These are phyloP conservation scores for Ephialtes manifestator DNA, from an alignment of 2,888 invertebrate species.

Conservation along the genomic window DNA sequence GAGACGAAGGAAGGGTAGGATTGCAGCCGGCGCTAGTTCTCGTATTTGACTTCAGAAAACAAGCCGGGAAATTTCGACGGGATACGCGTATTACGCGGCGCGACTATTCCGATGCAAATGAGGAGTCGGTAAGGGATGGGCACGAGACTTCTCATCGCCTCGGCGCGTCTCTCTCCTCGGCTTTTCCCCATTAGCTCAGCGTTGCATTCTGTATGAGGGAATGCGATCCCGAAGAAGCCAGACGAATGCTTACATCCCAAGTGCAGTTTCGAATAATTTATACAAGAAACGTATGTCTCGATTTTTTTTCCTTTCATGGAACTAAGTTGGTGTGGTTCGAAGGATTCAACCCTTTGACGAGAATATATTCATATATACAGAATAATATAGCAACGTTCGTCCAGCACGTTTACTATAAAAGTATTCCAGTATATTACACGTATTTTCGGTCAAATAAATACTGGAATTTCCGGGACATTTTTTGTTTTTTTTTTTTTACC, in stretches of 20 bases:
- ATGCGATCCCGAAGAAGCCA: slow-evolving; percentile 53
- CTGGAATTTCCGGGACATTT: too few species aligned
- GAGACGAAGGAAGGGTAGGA: slow-evolving; percentile 34
- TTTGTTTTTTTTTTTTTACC: too few species aligned
- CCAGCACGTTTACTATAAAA: too few species aligned
- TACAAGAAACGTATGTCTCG: background rate
- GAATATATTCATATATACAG: too few species aligned
- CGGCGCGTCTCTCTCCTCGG: slow-evolving; percentile 50
- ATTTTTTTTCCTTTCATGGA: background rate
- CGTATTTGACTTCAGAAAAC: slow-evolving; percentile 75
- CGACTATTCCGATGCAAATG: slow-evolving; percentile 77
- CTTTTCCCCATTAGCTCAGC: slow-evolving; percentile 70
- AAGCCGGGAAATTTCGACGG: slow-evolving; percentile 71
- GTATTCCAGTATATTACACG: too few species aligned
- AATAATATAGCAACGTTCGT: too few species aligned
- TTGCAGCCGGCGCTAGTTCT: slow-evolving; percentile 51
- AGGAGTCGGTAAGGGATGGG: slow-evolving; percentile 68
- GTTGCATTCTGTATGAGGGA: slow-evolving; percentile 73
- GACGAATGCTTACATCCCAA: slow-evolving; percentile 26
- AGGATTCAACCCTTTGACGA: too few species aligned
- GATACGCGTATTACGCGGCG: slow-evolving; percentile 62
- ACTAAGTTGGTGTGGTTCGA: background rate
- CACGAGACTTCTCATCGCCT: slow-evolving; percentile 32
- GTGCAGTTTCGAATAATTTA: background rate
- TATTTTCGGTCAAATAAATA: too few species aligned